Evolutionary conservation across 2,113 vertebrate species (phyloP).

Genomic region (Lonchura striata): DNA sequence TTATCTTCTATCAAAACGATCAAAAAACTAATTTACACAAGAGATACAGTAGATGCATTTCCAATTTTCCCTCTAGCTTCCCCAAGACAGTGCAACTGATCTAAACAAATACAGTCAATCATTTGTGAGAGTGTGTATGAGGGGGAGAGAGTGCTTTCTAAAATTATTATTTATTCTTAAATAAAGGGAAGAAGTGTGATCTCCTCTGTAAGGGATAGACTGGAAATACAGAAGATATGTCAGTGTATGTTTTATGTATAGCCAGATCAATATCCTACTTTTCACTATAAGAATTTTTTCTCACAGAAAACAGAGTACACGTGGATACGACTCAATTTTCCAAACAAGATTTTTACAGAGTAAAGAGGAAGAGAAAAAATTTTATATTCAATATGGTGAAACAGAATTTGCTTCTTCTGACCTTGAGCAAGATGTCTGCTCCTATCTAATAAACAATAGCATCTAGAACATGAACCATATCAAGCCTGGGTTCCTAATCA

Average conservation of each 20-base stretch:
- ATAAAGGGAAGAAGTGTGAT: neutral
- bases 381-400: neutral
- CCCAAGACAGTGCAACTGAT: neutral
- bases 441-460: neutral
- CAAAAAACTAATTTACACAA: slow-evolving; percentile 42
- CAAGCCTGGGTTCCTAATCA: neutral
- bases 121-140: neutral
- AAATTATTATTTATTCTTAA: neutral
- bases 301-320: neutral
- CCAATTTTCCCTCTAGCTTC: slow-evolving; percentile 7
- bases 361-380: neutral
- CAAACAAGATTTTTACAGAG: neutral
- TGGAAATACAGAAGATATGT: neutral
- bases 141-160: neutral
- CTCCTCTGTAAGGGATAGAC: neutral
- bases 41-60: slow-evolving; percentile 13
- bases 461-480: neutral
- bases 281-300: neutral
- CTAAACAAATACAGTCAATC: neutral
- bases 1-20: slow-evolving; percentile 43
- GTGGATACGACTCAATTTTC: neutral
- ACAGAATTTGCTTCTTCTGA: neutral
- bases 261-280: neutral
- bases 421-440: neutral
- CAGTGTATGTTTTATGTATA: neutral